Conservation (phyloP, 2,888 invertebrate genomes). For the Heliothis peltigera region DNA sequence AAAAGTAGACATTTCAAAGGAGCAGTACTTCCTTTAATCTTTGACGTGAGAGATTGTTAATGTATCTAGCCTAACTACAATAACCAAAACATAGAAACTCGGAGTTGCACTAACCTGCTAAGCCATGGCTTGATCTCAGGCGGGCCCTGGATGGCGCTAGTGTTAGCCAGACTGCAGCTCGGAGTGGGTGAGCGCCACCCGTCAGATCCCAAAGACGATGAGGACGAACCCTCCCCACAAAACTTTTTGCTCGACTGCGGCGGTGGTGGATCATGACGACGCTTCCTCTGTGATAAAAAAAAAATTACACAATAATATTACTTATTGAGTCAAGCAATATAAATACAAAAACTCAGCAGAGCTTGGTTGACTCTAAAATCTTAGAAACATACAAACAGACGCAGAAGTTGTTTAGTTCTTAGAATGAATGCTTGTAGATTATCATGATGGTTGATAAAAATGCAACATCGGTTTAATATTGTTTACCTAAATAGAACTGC, state of each 20-base stretch:
- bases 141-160: conserved; percentile 65
- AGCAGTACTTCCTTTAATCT: too few relatives aligned
- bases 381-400: background rate
- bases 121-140: conserved; percentile 84
- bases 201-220: conserved; percentile 58
- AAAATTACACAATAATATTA: background rate
- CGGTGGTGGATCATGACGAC: conserved; percentile 78
- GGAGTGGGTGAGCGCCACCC: conserved; percentile 63
- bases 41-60: too few relatives aligned
- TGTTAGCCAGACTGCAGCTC: conserved; percentile 51
- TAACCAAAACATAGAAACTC: too few relatives aligned
- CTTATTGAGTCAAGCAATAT: too few relatives aligned
- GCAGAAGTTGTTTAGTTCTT: too few relatives aligned
- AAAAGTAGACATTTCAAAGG: too few relatives aligned
- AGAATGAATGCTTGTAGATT: too few relatives aligned
- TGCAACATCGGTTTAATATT: background rate
- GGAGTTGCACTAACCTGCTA: conserved; percentile 68
- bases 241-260: conserved; percentile 81
- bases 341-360: background rate
- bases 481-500: background rate
- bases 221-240: conserved; percentile 75
- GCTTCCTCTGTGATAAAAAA: conserved; percentile 76
- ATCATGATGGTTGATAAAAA: too few relatives aligned
- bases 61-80: too few relatives aligned
- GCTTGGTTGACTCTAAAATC: background rate